Evolutionary conservation across 2,888 invertebrate species (phyloP), one percentile per base, ranked within the genome.

Genomic region (Calephelis perditalis): DNA sequence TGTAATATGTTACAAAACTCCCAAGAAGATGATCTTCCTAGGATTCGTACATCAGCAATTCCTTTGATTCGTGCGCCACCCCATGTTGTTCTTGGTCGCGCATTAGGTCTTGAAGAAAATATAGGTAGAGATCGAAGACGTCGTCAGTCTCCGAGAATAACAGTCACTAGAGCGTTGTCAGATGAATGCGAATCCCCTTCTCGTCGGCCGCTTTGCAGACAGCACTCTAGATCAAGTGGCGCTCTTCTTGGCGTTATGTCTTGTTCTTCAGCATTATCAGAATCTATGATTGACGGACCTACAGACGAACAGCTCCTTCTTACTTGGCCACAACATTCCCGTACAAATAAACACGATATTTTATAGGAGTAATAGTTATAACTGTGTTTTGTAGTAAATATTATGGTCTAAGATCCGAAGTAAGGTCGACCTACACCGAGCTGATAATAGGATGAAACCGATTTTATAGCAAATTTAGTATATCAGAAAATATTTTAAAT

Each of bases 111-210:
- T 5, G 92, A 92, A 65, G 81, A 84, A 70, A 73, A 79, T 69
- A 69, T 77, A 6, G 68, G 70, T 1, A 75, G 85, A 47, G 86
- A 87, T 60, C 77, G 86, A 26, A 76, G 86, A 62, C 79, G 88
- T 5, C 83, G 89, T 37, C 90, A 92, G 64, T 94, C 94, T 7
- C 95, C 95, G 0, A 91, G 93, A 60, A 95, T 95, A 61, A 91
- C 94, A 8, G 95, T 95, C 67, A 95, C 95, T 0, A 85, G 94
- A 57, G 94, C 95, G 3, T 93, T 93, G 87, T 95, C 94, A 15
- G 94, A 95, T 72, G 95, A 95, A 73, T 94, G 93, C 71, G 94
- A 94, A 65, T 91, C 91, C 0, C 92, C 90, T 36, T 91, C 92
- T 37, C 81, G 87, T 10, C 83, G 88, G 0, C 86, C 88, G 15